Conservation (phyloP, 1,140 invertebrate genomes). For the Drosophila sturtevanti region DNA sequence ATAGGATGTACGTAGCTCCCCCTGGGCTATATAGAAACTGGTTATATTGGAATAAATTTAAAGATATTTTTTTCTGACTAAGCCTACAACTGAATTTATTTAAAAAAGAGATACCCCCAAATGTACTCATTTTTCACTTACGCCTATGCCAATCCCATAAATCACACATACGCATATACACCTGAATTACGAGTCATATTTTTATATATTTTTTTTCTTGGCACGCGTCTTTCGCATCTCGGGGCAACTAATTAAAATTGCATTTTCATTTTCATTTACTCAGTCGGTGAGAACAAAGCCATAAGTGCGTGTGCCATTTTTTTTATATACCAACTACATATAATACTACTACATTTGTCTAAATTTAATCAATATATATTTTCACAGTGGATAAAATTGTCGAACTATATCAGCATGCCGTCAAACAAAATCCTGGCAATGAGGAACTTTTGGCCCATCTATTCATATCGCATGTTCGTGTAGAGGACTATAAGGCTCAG, state of each 20-base stretch:
- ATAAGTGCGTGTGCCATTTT: slow-evolving; percentile 43
- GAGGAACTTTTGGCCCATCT: slow-evolving; percentile 96
- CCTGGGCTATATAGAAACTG: too few relatives aligned
- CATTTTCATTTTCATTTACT: slow-evolving; percentile 54
- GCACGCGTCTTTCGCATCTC: slow-evolving; percentile 40
- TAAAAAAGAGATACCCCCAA: neutral
- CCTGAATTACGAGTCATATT: slow-evolving; percentile 57
- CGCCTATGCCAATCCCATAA: neutral
- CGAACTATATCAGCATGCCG: slow-evolving; percentile 94
- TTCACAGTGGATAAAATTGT: slow-evolving; percentile 94
- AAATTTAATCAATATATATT: slow-evolving; percentile 44
- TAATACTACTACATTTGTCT: slow-evolving; percentile 21
- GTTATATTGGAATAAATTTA: too few relatives aligned
- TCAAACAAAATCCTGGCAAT: slow-evolving; percentile 92
- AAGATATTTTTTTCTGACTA: too few relatives aligned
- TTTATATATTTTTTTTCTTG: slow-evolving; percentile 59
- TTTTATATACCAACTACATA: slow-evolving; percentile 24
- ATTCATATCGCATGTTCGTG: slow-evolving; percentile 97
- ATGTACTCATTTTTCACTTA: neutral
- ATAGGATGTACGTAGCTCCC: too few relatives aligned
- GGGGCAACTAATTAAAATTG: slow-evolving; percentile 59
- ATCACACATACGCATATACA: neutral
- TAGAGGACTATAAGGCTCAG: slow-evolving; percentile 95
- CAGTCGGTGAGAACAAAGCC: slow-evolving; percentile 32
- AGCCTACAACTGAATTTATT: neutral